phyloP scores from a whole-genome alignment of 1,140 invertebrate genomes.

The Trachelipus rathkii region DNA sequence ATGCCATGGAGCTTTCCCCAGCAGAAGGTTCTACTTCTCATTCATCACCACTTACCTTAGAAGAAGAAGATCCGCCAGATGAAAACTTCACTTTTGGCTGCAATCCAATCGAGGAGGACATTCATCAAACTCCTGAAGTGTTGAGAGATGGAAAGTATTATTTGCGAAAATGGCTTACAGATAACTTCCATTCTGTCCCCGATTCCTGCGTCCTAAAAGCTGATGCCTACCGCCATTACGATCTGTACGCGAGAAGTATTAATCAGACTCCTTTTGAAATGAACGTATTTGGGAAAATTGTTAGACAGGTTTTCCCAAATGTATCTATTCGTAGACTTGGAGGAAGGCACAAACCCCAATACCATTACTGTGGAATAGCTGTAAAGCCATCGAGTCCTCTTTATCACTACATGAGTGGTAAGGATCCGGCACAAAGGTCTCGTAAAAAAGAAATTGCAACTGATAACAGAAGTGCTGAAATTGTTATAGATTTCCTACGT shows the following conservation, averaged over 20 bases:
- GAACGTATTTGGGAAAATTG: constrained; percentile 45
- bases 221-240: constrained; percentile 43
- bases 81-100: constrained; percentile 30
- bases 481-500: constrained; percentile 43
- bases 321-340: constrained; percentile 40
- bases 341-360: constrained; percentile 42
- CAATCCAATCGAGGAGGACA: constrained; percentile 31
- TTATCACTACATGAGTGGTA: constrained; percentile 37
- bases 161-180: constrained; percentile 42
- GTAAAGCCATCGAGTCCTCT: constrained; percentile 40
- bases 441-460: constrained; percentile 44
- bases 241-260: constrained; percentile 35
- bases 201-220: constrained; percentile 44
- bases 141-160: constrained; percentile 44
- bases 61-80: constrained; percentile 32
- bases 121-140: constrained; percentile 38
- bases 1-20: constrained; percentile 34
- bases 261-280: constrained; percentile 44
- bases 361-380: constrained; percentile 44
- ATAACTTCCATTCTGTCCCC: constrained; percentile 42
- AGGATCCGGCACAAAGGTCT: constrained; percentile 43
- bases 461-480: constrained; percentile 41
- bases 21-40: constrained; percentile 29
- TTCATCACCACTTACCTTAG: constrained; percentile 34
- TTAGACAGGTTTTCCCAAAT: constrained; percentile 43